A percentile compares a stretch with the other conserved stretches of the same genome.
Evolutionary conservation across 1,140 invertebrate species (phyloP).

Genomic region (Chrysopa pallens): DNA sequence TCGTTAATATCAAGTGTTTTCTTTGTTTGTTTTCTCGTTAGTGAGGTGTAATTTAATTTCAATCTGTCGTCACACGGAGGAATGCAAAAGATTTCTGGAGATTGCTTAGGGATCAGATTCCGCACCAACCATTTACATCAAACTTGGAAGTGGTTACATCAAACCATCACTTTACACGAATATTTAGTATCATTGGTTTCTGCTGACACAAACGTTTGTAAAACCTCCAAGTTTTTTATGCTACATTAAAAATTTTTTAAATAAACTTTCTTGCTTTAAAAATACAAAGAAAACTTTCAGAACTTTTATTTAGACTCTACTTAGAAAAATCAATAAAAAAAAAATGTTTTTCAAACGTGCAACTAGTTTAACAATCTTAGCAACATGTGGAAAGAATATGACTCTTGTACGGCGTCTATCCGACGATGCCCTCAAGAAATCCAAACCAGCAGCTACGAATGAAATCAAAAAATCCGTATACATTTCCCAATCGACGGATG

Average conservation of each 20-base stretch:
- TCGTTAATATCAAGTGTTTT: no score
- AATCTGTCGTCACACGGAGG: conserved; percentile 31
- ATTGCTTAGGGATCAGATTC: conserved; percentile 69
- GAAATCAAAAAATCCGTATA: conserved; percentile 66
- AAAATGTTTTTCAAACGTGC: no score
- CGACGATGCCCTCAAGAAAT: no score
- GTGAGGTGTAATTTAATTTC: not conserved
- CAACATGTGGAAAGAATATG: no score
- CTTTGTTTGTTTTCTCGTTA: no score
- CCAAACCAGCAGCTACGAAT: conserved; percentile 13
- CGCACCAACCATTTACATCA: conserved; percentile 68
- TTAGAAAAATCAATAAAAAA: no score
- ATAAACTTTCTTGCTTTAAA: no score
- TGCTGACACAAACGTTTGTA: conserved; percentile 38
- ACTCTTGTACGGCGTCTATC: no score
- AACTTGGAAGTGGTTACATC: conserved; percentile 84
- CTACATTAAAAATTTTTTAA: conserved; percentile 3
- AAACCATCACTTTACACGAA: conserved; percentile 69
- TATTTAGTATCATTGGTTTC: conserved; percentile 62
- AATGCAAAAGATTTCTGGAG: conserved; percentile 64
- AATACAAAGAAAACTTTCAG: no score
- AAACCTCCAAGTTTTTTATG: not conserved
- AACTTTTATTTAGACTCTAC: no score
- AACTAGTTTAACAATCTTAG: no score
- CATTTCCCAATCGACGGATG: conserved; percentile 76